Conservation (phyloP, 2,113 vertebrate species). For the Neotragus pygmaeus region DNA sequence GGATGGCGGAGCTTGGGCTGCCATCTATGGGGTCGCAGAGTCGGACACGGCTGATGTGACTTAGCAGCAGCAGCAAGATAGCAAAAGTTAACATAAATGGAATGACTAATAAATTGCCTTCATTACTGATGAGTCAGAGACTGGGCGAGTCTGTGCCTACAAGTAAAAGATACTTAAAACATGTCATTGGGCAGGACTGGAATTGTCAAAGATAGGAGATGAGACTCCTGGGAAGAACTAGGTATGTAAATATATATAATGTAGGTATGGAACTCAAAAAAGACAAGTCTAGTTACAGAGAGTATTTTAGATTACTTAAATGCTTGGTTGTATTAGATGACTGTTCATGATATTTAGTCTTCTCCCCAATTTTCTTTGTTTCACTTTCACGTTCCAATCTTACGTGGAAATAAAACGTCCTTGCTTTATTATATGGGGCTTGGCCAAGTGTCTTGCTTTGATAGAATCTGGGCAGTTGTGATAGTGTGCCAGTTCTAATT, state of each 20-base stretch:
- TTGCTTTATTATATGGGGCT: background rate
- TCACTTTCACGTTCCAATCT: background rate
- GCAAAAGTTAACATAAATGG: background rate
- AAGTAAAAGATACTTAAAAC: background rate
- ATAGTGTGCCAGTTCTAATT: background rate
- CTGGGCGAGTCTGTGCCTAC: background rate
- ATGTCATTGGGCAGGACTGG: background rate
- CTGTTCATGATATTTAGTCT: background rate
- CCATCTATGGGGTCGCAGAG: too few relatives aligned
- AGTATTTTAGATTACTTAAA: background rate
- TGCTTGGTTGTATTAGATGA: background rate
- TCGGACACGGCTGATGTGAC: too few relatives aligned
- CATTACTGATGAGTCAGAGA: background rate
- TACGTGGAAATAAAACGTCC: background rate
- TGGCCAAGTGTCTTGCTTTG: background rate
- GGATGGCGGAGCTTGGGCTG: too few relatives aligned
- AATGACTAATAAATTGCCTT: background rate
- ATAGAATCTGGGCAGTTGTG: background rate
- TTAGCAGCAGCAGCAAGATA: background rate
- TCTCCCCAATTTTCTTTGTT: background rate
- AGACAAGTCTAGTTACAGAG: background rate
- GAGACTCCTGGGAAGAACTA: background rate
- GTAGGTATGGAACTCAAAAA: background rate
- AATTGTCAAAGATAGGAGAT: background rate
- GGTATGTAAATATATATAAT: background rate